A percentile compares a stretch with the other conserved stretches of the same genome.
Evolutionary conservation across 2,797 vertebrate species (phyloP).

Genomic region (Rhinichthys osculus): DNA sequence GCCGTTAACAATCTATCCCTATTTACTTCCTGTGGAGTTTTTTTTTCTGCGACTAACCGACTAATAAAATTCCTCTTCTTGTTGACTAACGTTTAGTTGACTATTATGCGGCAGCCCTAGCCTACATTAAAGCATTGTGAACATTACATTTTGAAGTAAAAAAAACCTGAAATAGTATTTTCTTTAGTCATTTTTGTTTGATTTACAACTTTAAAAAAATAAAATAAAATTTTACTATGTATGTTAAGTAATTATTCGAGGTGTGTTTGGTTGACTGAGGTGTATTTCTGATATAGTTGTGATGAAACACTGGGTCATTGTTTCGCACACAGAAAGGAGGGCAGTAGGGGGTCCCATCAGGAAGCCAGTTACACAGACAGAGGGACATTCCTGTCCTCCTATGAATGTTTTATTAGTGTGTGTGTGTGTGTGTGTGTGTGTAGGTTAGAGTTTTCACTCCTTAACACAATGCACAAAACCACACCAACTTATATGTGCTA

Average conservation of each 20-base stretch:
- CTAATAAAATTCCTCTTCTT: too few species aligned
- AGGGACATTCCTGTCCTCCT: conserved; percentile 67
- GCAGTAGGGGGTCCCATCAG: conserved; percentile 75
- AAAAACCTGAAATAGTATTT: too few species aligned
- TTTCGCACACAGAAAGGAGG: conserved; percentile 75
- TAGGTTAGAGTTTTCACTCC: conserved; percentile 60
- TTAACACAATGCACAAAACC: conserved; percentile 59
- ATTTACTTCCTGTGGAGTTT: too few species aligned
- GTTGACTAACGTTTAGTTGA: too few species aligned
- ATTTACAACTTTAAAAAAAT: not conserved
- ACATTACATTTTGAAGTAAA: too few species aligned
- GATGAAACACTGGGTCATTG: conserved; percentile 82
- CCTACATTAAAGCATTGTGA: too few species aligned
- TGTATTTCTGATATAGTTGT: conserved; percentile 6
- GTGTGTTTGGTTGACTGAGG: conserved; percentile 26
- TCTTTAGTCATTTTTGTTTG: not conserved
- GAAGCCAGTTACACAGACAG: conserved; percentile 71
- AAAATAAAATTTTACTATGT: not conserved
- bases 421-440: conserved; percentile 54
- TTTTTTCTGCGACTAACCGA: too few species aligned
- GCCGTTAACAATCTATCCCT: too few species aligned
- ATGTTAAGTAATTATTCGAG: not conserved
- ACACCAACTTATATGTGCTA: conserved; percentile 49
- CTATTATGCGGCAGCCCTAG: too few species aligned
- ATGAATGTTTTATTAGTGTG: conserved; percentile 71